Evolutionary conservation across 1,140 invertebrate genomes (phyloP).

Genomic region (Cherax quadricarinatus): DNA sequence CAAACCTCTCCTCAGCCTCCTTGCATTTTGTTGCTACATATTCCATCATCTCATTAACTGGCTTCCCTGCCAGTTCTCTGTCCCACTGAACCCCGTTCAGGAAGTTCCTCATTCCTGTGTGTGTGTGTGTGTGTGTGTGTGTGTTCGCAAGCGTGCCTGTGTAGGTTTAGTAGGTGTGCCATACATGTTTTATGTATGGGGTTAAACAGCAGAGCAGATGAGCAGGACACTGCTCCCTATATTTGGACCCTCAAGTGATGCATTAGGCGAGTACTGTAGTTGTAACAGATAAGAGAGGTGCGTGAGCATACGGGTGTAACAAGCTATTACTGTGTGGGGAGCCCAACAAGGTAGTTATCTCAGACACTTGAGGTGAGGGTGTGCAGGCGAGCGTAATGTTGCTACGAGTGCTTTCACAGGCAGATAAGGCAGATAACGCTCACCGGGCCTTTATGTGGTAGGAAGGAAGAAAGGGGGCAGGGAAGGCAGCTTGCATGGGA

Average conservation of each 20-base stretch:
- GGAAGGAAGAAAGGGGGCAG: too few species aligned
- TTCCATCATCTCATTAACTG: too few species aligned
- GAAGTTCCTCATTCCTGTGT: too few species aligned
- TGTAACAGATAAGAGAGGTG: not conserved
- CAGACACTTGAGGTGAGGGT: not conserved
- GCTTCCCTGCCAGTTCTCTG: too few species aligned
- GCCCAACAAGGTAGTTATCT: not conserved
- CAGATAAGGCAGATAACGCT: not conserved
- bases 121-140: conserved; percentile 50
- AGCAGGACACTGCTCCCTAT: not conserved
- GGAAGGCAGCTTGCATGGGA: too few species aligned
- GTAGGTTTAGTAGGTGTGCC: conserved; percentile 14
- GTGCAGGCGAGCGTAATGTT: not conserved
- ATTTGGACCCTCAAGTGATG: not conserved
- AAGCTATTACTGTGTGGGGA: not conserved
- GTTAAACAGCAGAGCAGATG: not conserved
- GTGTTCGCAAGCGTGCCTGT: conserved; percentile 15
- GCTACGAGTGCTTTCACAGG: conserved; percentile 2
- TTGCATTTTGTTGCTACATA: too few species aligned
- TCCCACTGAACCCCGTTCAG: too few species aligned
- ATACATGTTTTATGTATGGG: too few species aligned
- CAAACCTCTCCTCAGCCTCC: too few species aligned
- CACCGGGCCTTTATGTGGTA: not conserved
- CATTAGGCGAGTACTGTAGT: not conserved
- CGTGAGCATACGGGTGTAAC: not conserved